Conservation (phyloP, 2,888 invertebrate genomes). For the Leucoptera coffeella region DNA sequence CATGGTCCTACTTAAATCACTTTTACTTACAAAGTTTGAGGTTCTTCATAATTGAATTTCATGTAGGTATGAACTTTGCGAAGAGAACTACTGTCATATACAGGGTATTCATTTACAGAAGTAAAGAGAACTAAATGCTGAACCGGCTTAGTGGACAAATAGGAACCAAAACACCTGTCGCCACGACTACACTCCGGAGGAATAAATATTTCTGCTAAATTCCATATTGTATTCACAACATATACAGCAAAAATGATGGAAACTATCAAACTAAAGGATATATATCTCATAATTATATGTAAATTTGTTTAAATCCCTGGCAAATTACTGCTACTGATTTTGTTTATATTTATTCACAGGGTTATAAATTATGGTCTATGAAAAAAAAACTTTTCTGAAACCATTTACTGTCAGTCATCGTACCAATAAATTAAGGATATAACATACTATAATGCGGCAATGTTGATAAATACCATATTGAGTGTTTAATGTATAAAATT, state of each 20-base stretch:
- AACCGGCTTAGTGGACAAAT: conserved; percentile 59
- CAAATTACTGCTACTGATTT: too few relatives aligned
- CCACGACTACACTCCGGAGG: conserved; percentile 61
- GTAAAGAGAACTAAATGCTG: conserved; percentile 65
- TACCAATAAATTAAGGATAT: too few relatives aligned
- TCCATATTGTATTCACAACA: conserved; percentile 70
- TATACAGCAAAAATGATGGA: conserved; percentile 62
- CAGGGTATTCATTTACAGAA: conserved; percentile 55
- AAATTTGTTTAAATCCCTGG: conserved; percentile 3
- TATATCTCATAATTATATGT: conserved; percentile 23
- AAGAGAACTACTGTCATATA: conserved; percentile 38
- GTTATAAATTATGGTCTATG: too few relatives aligned
- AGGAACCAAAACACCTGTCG: conserved; percentile 63
- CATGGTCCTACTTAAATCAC: conserved; percentile 2
- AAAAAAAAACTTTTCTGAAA: too few relatives aligned
- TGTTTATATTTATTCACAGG: too few relatives aligned
- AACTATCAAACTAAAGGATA: conserved; percentile 58
- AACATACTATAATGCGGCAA: too few relatives aligned
- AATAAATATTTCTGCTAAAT: conserved; percentile 65
- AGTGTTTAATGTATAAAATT: too few relatives aligned
- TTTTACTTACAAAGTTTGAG: conserved; percentile 31
- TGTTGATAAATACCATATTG: too few relatives aligned
- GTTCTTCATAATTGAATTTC: conserved; percentile 60
- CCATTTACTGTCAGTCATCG: too few relatives aligned
- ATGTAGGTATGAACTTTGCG: conserved; percentile 53